Percentiles rank a stretch among this genome's conserved stretches.
Evolutionary conservation across 2,113 vertebrate species (phyloP).

Genomic region (Glaucidium brasilianum): DNA sequence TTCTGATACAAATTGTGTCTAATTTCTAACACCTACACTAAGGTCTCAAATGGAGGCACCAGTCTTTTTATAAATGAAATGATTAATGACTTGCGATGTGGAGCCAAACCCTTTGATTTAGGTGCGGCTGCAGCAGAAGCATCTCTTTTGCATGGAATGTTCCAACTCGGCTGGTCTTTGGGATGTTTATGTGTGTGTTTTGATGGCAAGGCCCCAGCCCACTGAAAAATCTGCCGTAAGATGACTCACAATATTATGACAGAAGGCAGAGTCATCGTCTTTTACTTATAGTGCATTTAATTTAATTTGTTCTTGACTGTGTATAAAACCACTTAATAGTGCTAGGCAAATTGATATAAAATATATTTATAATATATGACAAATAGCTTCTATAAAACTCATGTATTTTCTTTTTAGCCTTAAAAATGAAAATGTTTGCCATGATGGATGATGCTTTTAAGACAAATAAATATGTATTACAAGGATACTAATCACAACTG

Average conservation of each 20-base stretch:
- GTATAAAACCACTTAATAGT: background rate
- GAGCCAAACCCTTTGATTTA: slow-evolving; percentile 9
- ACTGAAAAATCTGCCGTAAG: background rate
- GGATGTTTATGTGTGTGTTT: slow-evolving; percentile 1
- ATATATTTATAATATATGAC: background rate
- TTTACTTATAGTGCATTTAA: background rate
- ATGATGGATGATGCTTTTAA: background rate
- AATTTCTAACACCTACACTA: slow-evolving; percentile 5
- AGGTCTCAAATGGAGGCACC: background rate
- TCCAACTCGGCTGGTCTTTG: background rate
- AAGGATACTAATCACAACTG: background rate
- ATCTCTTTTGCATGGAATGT: slow-evolving; percentile 37
- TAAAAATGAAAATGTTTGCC: background rate
- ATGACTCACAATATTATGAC: slow-evolving; percentile 35
- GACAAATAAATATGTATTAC: background rate
- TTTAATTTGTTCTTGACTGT: background rate
- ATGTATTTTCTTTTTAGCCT: background rate
- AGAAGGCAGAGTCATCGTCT: background rate
- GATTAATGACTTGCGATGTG: background rate
- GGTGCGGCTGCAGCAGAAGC: background rate
- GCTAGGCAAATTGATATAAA: background rate
- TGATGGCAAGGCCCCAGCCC: background rate
- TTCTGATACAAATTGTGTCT: slow-evolving; percentile 8
- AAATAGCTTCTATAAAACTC: background rate
- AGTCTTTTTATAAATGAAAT: background rate